Base-by-base conservation (phyloP, 2,113 vertebrate species). In the Ceyx margarethae region DNA sequence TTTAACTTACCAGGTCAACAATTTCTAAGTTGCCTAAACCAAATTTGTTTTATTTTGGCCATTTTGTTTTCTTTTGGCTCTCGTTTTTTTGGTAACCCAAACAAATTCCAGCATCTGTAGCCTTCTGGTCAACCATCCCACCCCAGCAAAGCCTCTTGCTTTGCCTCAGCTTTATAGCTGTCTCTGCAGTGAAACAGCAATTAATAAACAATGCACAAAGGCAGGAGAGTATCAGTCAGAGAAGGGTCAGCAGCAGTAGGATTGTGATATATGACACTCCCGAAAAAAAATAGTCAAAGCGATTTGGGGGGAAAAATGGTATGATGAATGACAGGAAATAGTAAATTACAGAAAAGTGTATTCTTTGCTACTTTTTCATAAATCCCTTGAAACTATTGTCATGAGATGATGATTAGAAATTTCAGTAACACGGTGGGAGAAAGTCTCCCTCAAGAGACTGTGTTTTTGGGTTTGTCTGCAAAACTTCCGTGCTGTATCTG, bases 261-360 rank as follows among this genome's bases (percentile, higher is more conserved):
- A 92, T 75, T 93, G 93, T 97, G 97, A 98, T 97, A 83, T 93
- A 97, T 95, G 97, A 95, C 85, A 93, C 85, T 84, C 66, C 93
- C 87, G 91, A 97, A 97, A 50, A 96, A 96, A 94, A 92, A 37
- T 10, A 97, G 95, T 94, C 96, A 96, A 94, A 96, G 87, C 28
- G 69, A 94, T 96, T 93, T 76, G 82, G 88, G 82, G 88, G 94
- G 85, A 79, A 90, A 96, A 94, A 89, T 40, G 77, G 74, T 96
- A 97, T 98, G 98, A 98, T 97, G 95, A 97, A 98, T 98, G 97
- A 96, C 97, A 98, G 98, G 98, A 98, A 98, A 97, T 94, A 92
- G 95, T 26, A 83, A 95, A 95, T 97, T 96, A 95, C 74, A 93
- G 91, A 95, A 90, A 94, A 96, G 94, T 93, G 81, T 93, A 93